Percentiles rank a stretch among this genome's conserved stretches.
Conservation (phyloP, 2,888 invertebrate species). For the Drosophila quasianomalipes region DNA sequence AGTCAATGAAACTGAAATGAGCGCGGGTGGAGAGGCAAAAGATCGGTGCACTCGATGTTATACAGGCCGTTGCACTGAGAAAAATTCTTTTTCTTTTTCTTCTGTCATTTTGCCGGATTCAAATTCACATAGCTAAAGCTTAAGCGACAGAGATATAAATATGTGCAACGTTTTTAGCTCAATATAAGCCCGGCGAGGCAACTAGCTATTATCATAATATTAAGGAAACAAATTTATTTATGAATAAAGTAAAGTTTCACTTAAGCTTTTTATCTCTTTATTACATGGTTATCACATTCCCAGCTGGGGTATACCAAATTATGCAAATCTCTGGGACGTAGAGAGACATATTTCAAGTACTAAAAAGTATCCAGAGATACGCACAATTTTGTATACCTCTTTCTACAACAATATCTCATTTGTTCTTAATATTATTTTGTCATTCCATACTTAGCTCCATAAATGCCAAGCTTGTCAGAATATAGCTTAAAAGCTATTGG, state of each 20-base stretch:
- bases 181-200: background rate
- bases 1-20: conserved; percentile 53
- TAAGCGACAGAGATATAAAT: background rate
- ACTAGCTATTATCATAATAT: background rate
- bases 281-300: background rate
- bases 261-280: background rate
- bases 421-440: background rate
- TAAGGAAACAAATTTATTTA: no score
- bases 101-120: background rate
- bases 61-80: conserved; percentile 30
- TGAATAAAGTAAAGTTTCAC: background rate
- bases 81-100: no score
- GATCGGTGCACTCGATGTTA: conserved; percentile 20
- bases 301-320: background rate
- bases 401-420: background rate
- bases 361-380: background rate
- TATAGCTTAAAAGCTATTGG: background rate
- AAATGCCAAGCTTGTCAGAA: background rate
- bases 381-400: background rate
- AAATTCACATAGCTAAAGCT: background rate
- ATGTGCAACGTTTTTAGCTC: background rate
- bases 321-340: background rate
- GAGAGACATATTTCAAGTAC: background rate
- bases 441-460: background rate
- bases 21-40: conserved; percentile 34